Base-by-base conservation (phyloP, 2,797 vertebrate genomes). In the Brotula barbata region DNA sequence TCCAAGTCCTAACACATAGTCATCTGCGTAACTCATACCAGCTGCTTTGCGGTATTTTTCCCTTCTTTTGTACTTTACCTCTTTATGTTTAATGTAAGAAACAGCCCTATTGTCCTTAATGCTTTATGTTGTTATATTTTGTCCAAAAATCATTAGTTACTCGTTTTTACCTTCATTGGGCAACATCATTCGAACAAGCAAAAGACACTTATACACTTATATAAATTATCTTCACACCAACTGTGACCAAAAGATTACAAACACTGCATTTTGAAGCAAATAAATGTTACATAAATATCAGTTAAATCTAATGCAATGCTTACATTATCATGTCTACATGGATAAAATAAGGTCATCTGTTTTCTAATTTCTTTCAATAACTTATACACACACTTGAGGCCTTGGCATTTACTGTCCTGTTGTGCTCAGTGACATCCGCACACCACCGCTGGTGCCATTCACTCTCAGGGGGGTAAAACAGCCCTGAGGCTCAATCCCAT, bases 331-430 rank as follows among this genome's bases (percentile, higher is more conserved):
- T 51, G 28, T 47, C 28, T 44, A 39, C 17, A 33, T 47, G 10
- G 23, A 15, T 45, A 28, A 44, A 3, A 58, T 40, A 5, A 60
- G 45, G 28, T 66, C 47, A n/a, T 19, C 25, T n/a, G 21, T 40
- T 28, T 8, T 28, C 25, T 28, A n/a, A n/a, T 19, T 34, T 37
- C n/a, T 22, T 14, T 15, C 15, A 39, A 34, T 7, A 14, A 25
- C 7, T 15, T 41, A 39, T 22, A 46, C 55, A 43, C 23, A 34
- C 25, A 49, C 31, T 13, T 14, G 61, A 19, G 58, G 71, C 60
- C 59, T 47, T 71, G 69, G 64, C 76, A 71, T 51, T 74, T 61
- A 64, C 16, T 33, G 48, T 55, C 59, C 51, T 25, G 47, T 59
- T 70, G 54, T 2, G 22, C 39, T 50, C 22, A 10, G 52, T 58